phyloP scores from a whole-genome alignment of 2,888 invertebrate species.

The Lochmaea crataegi region DNA sequence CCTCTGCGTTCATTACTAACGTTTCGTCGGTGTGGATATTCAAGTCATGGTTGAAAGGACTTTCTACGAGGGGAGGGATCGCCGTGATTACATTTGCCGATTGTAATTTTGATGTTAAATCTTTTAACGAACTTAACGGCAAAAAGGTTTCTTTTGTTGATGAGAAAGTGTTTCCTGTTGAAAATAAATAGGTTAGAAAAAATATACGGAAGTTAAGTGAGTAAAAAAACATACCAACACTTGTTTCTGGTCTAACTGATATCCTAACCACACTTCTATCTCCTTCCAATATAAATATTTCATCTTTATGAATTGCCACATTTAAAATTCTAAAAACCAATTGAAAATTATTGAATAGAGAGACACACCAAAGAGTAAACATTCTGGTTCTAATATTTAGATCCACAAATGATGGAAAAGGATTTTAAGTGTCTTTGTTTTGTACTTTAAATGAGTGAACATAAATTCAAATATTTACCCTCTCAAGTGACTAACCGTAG shows the following conservation, averaged over 20 bases:
- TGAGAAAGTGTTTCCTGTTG: conserved; percentile 28
- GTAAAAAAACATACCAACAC: conserved; percentile 57
- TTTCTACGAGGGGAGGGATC: conserved; percentile 56
- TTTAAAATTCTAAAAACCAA: conserved; percentile 66
- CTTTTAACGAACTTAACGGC: conserved; percentile 57
- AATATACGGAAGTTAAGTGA: not conserved
- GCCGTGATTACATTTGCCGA: conserved; percentile 58
- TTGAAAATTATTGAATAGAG: too few species aligned
- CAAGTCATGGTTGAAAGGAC: conserved; percentile 47
- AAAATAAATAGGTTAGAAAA: not conserved
- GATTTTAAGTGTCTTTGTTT: conserved; percentile 14
- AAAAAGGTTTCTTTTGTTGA: conserved; percentile 40
- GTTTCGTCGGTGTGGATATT: conserved; percentile 65
- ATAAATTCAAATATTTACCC: conserved; percentile 65
- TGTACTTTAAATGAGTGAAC: conserved; percentile 42
- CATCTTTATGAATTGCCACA: conserved; percentile 75
- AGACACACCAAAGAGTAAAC: too few species aligned
- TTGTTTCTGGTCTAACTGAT: conserved; percentile 76
- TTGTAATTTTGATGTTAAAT: conserved; percentile 60
- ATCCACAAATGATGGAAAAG: too few species aligned
- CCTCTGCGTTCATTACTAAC: conserved; percentile 74
- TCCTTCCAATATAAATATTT: conserved; percentile 87
- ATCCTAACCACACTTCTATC: conserved; percentile 82
- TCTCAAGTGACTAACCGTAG: conserved; percentile 73
- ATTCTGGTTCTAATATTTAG: too few species aligned